Evolutionary conservation across 2,888 invertebrate species (phyloP), one percentile per base, ranked within the genome.

Genomic region (Cheilosia variabilis): DNA sequence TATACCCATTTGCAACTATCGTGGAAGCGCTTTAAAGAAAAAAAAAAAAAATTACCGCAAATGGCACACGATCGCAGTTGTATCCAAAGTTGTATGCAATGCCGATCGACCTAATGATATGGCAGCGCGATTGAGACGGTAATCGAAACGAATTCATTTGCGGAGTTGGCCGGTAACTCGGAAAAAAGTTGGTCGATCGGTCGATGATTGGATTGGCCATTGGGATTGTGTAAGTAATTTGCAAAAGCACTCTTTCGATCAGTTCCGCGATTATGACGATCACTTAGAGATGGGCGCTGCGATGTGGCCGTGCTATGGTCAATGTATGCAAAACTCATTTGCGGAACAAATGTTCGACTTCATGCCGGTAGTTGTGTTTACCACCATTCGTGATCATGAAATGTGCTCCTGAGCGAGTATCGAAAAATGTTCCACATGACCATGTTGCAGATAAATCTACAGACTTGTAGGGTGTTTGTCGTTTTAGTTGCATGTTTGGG

Each of bases 141-240:
- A 79, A 65, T 75, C 79, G 79, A 63, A 75, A 72, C 69, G 69
- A 79, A 79, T 75, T 84, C 79, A 84, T 75, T 75, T 73, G 68
- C 58, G 52, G 63, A 15, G 62, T 13, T 63, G 63, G 60, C 58
- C 17, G 52, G 72, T 43, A 62, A 66, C 68, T 78, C 31, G 6
- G 57, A 63, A 71, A 22, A 63, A 53, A 66, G 47, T 24, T 62
- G 13, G n/a, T 19, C 50, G 60, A 5, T 15, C 31, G n/a, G 37
- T 15, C 43, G 17, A 10, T 58, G 24, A 43, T 57, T 69, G 69
- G 76, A 69, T 65, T 1, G 37, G 37, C 13, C 13, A 13, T 10
- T 37, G 37, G 75, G 62, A 63, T 52, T 63, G 15, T 63, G 72
- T 79, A 47, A 58, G 82, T 73, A 78, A 83, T 73, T 83, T 72